A percentile compares a stretch with the other conserved stretches of the same genome.
Evolutionary conservation across 2,113 vertebrate genomes (phyloP).

Genomic region (Gracilinanus agilis): DNA sequence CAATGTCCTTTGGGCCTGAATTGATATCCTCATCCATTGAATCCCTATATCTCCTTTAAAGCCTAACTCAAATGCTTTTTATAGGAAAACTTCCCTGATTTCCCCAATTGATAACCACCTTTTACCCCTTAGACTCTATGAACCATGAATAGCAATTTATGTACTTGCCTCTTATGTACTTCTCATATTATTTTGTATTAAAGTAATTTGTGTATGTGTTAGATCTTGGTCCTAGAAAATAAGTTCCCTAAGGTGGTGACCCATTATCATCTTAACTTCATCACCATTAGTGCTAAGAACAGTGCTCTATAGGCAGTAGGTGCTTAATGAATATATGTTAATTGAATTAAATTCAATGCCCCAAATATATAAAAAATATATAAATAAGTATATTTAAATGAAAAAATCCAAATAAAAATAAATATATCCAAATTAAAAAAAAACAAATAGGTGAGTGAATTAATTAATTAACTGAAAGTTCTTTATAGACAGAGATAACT

Average conservation of each 20-base stretch:
- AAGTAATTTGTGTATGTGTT: not conserved
- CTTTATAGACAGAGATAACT: not conserved
- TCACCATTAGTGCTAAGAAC: not conserved
- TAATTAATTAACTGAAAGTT: not conserved
- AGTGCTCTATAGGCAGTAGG: not conserved
- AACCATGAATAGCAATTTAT: slow-evolving; percentile 7
- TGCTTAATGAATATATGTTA: not conserved
- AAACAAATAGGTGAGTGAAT: not conserved
- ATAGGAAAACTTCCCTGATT: too few species aligned
- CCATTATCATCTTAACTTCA: not conserved
- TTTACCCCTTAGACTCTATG: not conserved
- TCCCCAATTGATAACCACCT: not conserved
- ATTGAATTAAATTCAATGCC: not conserved
- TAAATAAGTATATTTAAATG: not conserved
- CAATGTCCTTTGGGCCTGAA: too few species aligned
- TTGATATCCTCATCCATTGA: too few species aligned
- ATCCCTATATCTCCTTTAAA: too few species aligned
- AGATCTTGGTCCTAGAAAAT: not conserved
- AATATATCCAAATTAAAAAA: not conserved
- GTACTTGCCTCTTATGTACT: slow-evolving; percentile 14
- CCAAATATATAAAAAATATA: not conserved
- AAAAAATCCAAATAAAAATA: too few species aligned
- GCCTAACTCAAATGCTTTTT: too few species aligned
- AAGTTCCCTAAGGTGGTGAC: not conserved
- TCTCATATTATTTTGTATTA: not conserved